These are phyloP conservation scores for Synanthedon andrenaeformis DNA, from an alignment of 2,888 invertebrate genomes.

Conservation along the genomic window DNA sequence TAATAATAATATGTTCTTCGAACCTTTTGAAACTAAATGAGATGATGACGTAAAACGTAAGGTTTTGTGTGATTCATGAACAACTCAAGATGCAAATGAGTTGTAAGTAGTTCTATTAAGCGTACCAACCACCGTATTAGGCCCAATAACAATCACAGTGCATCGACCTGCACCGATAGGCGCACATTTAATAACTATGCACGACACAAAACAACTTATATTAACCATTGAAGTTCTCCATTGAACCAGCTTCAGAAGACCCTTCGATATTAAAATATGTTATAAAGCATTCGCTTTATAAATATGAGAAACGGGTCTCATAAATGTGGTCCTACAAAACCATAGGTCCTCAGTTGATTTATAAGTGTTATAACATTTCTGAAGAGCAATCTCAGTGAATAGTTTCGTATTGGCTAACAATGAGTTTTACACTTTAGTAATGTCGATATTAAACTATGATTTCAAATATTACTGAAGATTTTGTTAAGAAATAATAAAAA, in stretches of 20 bases:
- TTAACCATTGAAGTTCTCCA: slow-evolving; percentile 35
- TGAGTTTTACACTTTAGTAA: too few species aligned
- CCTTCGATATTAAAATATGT: slow-evolving; percentile 12
- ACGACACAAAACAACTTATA: slow-evolving; percentile 33
- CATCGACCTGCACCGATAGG: slow-evolving; percentile 16
- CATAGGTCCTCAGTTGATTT: slow-evolving; percentile 30
- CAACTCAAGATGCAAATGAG: slow-evolving; percentile 20
- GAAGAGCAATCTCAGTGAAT: slow-evolving; percentile 32
- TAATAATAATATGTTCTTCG: too few species aligned
- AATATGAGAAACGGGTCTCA: too few species aligned
- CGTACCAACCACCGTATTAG: slow-evolving; percentile 19
- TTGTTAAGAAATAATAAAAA: too few species aligned
- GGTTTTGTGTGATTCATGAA: background rate
- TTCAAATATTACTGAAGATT: too few species aligned
- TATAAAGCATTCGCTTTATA: too few species aligned
- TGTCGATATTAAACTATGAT: too few species aligned
- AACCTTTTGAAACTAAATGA: too few species aligned
- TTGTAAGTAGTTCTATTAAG: slow-evolving; percentile 16
- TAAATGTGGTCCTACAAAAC: slow-evolving; percentile 3
- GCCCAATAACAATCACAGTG: slow-evolving; percentile 24
- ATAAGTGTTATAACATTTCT: slow-evolving; percentile 24
- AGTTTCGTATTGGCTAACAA: too few species aligned
- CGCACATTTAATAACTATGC: slow-evolving; percentile 35
- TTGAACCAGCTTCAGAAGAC: slow-evolving; percentile 28
- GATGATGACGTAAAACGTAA: too few species aligned